These are phyloP conservation scores for Rachycentron canadum DNA, from an alignment of 2,797 vertebrate genomes.

Conservation along the genomic window DNA sequence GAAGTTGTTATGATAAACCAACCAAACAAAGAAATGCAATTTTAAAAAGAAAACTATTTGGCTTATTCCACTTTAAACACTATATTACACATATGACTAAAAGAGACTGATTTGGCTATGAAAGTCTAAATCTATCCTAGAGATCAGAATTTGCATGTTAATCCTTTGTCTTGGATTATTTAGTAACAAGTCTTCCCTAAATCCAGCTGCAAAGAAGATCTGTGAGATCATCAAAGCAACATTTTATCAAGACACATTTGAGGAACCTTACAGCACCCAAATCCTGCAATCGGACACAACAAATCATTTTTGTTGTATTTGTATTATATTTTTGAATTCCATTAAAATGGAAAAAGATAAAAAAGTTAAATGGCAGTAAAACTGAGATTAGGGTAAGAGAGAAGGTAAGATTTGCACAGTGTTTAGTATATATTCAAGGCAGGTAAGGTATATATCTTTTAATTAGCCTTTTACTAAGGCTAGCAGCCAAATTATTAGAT, in stretches of 20 bases:
- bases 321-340: too few species aligned
- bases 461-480: conserved; percentile 63
- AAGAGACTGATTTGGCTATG: conserved; percentile 7
- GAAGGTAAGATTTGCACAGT: conserved; percentile 60
- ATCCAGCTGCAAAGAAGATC: conserved; percentile 19
- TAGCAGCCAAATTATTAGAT: conserved; percentile 71
- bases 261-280: not conserved
- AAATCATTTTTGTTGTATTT: not conserved
- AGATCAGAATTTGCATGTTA: conserved; percentile 23
- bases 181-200: conserved; percentile 37
- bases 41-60: not conserved
- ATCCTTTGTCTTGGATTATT: conserved; percentile 42
- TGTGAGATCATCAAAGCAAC: conserved; percentile 8
- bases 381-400: conserved; percentile 29
- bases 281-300: conserved; percentile 5
- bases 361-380: conserved; percentile 50
- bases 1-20: not conserved
- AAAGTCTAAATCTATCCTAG: conserved; percentile 27
- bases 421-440: conserved; percentile 37
- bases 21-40: not conserved
- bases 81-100: conserved; percentile 1
- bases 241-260: not conserved
- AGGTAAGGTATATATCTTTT: conserved; percentile 45
- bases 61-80: not conserved
- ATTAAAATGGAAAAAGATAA: not conserved